Evolutionary conservation across 1,140 invertebrate species (phyloP), one percentile per base, ranked within the genome.

Genomic region (Melanaphis sacchari): DNA sequence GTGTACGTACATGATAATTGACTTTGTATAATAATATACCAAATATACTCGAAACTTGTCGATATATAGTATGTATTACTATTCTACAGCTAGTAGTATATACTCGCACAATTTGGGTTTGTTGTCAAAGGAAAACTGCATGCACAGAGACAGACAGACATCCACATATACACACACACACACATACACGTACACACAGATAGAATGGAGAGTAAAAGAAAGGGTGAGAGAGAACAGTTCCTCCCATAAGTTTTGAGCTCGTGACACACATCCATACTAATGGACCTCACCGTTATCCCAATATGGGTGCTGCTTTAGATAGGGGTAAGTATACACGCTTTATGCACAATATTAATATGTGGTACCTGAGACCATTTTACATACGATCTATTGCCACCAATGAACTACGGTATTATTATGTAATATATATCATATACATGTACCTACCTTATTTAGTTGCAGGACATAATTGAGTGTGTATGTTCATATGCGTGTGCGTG

Each of bases 401-500:
- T 41, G 38, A 85, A 85, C 82, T 85, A 41, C 81, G 24, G 7
- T 36, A 18, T 76, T 76, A 76, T 82, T 38, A 38, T n/a, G 24
- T 38, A 40, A 8, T n/a, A n/a, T 66, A 81, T 24, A 38, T 38
- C 7, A 38, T 38, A n/a, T 38, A 6, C 38, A 22, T 38, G 6
- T 21, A 9, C n/a, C n/a, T 24, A 82, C n/a, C 36, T 38, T 82
- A 54, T 46, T 46, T 90, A 49, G n/a, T 22, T 2, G 36, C 49
- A 54, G 46, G 43, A 40, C 59, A 66, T 91, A 91, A 91, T 76
- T 76, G 90, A 76, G 90, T 18, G 66, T 49, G 40, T 90, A 5
- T 26, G 46, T 49, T 1, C 46, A 49, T 49, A 49, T 49, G 40
- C 84, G 84, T 76, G 59, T 59, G 54, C 54, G 54, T n/a, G 59